A percentile compares a stretch with the other conserved stretches of the same genome.
Evolutionary conservation across 2,888 invertebrate species (phyloP).

Genomic region (Netelia inedita): DNA sequence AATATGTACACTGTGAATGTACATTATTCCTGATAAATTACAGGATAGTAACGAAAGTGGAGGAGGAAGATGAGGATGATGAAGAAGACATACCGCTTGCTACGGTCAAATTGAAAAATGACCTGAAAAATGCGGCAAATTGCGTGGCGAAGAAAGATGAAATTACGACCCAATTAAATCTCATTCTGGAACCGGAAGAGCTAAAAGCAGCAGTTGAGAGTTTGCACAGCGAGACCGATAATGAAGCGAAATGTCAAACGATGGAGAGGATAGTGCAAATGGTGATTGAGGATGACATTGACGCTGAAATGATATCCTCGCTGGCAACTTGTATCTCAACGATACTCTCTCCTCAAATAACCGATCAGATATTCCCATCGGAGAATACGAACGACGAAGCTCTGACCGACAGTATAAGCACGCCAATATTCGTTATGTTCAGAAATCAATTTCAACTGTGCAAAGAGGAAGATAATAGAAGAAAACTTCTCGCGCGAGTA

Average conservation of each 20-base stretch:
- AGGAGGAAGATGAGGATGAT: slow-evolving; percentile 88
- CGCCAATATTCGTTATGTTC: slow-evolving; percentile 95
- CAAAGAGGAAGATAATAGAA: slow-evolving; percentile 90
- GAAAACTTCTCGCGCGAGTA: slow-evolving; percentile 92
- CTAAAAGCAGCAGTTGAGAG: slow-evolving; percentile 87
- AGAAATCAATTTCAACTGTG: slow-evolving; percentile 91
- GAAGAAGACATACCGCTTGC: slow-evolving; percentile 93
- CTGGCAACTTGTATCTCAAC: slow-evolving; percentile 88
- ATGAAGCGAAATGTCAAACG: slow-evolving; percentile 88
- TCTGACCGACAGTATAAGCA: slow-evolving; percentile 91
- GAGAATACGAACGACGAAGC: slow-evolving; percentile 86
- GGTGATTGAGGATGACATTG: slow-evolving; percentile 88
- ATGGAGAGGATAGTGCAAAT: slow-evolving; percentile 89
- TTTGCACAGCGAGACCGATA: slow-evolving; percentile 87
- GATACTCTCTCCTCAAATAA: slow-evolving; percentile 87
- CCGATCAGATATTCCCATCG: slow-evolving; percentile 86
- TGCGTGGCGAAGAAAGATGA: slow-evolving; percentile 81
- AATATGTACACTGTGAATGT: background rate
- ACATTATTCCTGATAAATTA: slow-evolving; percentile 34
- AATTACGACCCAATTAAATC: slow-evolving; percentile 79
- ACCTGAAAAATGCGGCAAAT: slow-evolving; percentile 78
- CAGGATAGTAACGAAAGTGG: slow-evolving; percentile 80
- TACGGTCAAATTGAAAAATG: slow-evolving; percentile 89
- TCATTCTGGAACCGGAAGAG: slow-evolving; percentile 85
- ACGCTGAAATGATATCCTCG: slow-evolving; percentile 87